phyloP scores from a whole-genome alignment of 2,888 invertebrate genomes.

The Masnerella sp. region DNA sequence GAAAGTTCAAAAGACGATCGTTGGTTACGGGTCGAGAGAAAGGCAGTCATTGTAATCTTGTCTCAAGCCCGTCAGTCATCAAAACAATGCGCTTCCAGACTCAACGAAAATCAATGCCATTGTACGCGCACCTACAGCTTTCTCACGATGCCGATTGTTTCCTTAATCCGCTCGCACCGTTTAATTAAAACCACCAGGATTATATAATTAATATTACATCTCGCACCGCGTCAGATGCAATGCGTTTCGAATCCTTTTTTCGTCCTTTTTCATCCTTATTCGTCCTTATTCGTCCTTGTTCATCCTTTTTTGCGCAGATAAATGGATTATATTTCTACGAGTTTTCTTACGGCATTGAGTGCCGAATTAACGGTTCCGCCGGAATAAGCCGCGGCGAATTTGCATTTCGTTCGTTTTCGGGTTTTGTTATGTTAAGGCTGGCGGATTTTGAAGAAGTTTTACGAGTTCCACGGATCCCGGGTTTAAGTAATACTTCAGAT shows the following conservation, averaged over 20 bases:
- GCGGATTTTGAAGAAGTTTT: conserved; percentile 38
- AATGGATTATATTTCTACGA: conserved; percentile 47
- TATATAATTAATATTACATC: conserved; percentile 42
- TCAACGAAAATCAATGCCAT: conserved; percentile 35
- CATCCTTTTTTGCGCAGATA: conserved; percentile 8
- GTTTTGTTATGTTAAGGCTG: conserved; percentile 43
- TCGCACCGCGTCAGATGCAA: too few species aligned
- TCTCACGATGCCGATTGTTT: conserved; percentile 39
- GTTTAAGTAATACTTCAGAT: conserved; percentile 27
- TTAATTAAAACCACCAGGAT: conserved; percentile 36
- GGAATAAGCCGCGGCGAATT: conserved; percentile 27
- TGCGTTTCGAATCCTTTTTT: conserved; percentile 10
- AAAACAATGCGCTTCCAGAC: conserved; percentile 36
- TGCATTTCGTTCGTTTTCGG: conserved; percentile 41
- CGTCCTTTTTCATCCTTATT: background rate
- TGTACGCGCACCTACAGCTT: conserved; percentile 40
- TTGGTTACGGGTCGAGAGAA: conserved; percentile 41
- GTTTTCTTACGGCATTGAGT: conserved; percentile 32
- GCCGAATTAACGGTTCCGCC: conserved; percentile 43
- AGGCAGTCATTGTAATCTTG: conserved; percentile 44
- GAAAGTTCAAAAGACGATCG: conserved; percentile 61
- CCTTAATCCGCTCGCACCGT: conserved; percentile 37
- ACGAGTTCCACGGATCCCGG: conserved; percentile 18
- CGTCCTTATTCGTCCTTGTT: too few species aligned
- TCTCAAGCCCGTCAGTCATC: conserved; percentile 43